Evolutionary conservation across 2,888 invertebrate species (phyloP), one percentile per base, ranked within the genome.

Genomic region (Fragum fragum): DNA sequence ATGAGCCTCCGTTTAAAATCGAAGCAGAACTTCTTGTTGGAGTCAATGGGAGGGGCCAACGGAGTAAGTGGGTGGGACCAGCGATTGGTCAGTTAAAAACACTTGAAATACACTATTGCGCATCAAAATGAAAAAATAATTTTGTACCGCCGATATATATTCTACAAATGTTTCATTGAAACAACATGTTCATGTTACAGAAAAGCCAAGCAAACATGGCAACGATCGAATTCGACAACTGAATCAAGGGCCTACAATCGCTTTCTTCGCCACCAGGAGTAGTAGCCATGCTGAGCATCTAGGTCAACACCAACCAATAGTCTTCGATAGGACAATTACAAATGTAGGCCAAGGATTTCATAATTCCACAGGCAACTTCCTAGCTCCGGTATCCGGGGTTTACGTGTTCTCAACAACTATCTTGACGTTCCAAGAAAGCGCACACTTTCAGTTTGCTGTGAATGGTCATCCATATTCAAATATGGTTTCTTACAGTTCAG

Each of bases 361-460:
- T 47, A 16, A 39, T 18, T 1, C 21, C 2, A 16, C 18, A 5
- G 69, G 69, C 23, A 16, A 1, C 11, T 69, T 69, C 21, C 6
- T 26, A 16, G 69, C 69, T 2, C 69, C 69, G 9, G 47, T 69
- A 6, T 21, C 47, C 23, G 69, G 69, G n/a, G 23, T 26, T 3
- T 69, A 69, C 47, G 69, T 69, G 18, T 69, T 69, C 47, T 39
- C 42, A 2, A 47, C 47, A 18, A 42, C 69, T 2, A n/a, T 69
- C 7, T 32, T 69, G 42, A 69, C 47, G 16, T 23, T 18, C 3
- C 3, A 1, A 9, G 18, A 32, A 14, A 11, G 39, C 47, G 69
- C 69, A 1, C 47, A 69, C 21, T 69, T 32, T n/a, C 18, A 32
- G 14, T 21, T 69, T 21, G 69, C 23, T 26, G n/a, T 18, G 14